phyloP scores from a whole-genome alignment of 2,888 invertebrate species.

The Euzetes globulus region DNA sequence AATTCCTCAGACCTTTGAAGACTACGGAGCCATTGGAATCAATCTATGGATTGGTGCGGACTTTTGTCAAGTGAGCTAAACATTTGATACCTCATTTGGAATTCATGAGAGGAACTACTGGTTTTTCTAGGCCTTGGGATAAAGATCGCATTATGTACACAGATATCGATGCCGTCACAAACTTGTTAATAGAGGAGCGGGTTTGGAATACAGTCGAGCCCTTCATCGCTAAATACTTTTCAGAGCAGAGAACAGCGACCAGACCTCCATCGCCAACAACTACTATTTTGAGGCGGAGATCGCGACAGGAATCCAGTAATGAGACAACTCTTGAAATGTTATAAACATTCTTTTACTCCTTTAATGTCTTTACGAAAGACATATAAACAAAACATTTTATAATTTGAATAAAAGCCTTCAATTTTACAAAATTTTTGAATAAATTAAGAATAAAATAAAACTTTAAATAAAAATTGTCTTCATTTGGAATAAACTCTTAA shows the following conservation, averaged over 20 bases:
- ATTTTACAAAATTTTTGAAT: too few species aligned
- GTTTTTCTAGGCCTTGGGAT: slow-evolving; percentile 53
- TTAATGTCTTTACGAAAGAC: too few species aligned
- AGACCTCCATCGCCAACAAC: slow-evolving; percentile 32
- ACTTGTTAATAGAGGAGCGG: slow-evolving; percentile 51
- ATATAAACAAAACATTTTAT: too few species aligned
- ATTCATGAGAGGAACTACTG: neutral
- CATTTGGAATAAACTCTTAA: too few species aligned
- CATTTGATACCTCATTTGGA: neutral
- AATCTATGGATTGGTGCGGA: slow-evolving; percentile 56
- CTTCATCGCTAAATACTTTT: slow-evolving; percentile 45
- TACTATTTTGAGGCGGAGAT: slow-evolving; percentile 19
- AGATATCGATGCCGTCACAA: slow-evolving; percentile 57
- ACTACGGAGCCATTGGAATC: slow-evolving; percentile 59
- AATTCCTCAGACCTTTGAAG: slow-evolving; percentile 58
- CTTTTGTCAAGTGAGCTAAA: slow-evolving; percentile 49
- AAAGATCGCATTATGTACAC: slow-evolving; percentile 60
- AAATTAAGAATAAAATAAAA: too few species aligned
- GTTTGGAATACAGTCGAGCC: slow-evolving; percentile 54
- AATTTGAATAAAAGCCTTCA: too few species aligned
- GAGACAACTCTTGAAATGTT: neutral
- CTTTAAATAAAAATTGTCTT: too few species aligned
- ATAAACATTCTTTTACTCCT: too few species aligned
- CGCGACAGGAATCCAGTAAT: neutral
- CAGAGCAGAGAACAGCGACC: slow-evolving; percentile 2